Evolutionary conservation across 2,888 invertebrate genomes (phyloP), one percentile per base, ranked within the genome.

Genomic region (Brenthis ino): DNA sequence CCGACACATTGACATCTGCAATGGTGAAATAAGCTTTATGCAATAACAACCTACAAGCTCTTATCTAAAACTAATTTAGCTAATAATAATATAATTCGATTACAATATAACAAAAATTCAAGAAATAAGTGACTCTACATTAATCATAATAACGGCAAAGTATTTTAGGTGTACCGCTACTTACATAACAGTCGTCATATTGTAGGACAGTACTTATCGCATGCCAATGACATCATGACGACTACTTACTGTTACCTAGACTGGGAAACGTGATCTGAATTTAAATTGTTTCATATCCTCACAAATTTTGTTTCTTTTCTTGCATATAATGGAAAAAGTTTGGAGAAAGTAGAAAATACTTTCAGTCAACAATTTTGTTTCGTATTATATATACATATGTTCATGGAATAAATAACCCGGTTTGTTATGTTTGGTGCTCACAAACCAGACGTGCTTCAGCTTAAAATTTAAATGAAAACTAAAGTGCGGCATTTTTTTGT

Each of bases 221-320:
- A 88, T 86, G 85, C 86, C 87, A 85, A 87, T 91, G 90, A 91
- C 89, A 90, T 90, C 90, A 89, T 83, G 85, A 82, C 85, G 80
- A 81, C 82, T 81, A 80, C 86, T 83, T 87, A 88, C 87, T 86
- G 89, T 88, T 87, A 88, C 84, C 84, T 84, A 85, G 84, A 80
- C 82, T 81, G 79, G 75, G 80, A 82, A 77, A 82, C 88, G 88
- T 89, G 90, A 83, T 80, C 72, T 74, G 84, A 86, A 87, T 88
- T 75, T 81, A 84, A 86, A 67, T 57, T 51, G 53, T 67, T 48
- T 58, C 54, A 64, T 63, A 57, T 48, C 57, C 66, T 56, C 61
- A 55, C 57, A 68, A 65, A 68, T 57, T 70, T 57, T 60, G 61
- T 60, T 56, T 67, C 55, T 53, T 65, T 57, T 61, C 16, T 48